A percentile compares a stretch with the other conserved stretches of the same genome.
Evolutionary conservation across 2,113 vertebrate genomes (phyloP).

Genomic region (Oncorhynchus kisutch): DNA sequence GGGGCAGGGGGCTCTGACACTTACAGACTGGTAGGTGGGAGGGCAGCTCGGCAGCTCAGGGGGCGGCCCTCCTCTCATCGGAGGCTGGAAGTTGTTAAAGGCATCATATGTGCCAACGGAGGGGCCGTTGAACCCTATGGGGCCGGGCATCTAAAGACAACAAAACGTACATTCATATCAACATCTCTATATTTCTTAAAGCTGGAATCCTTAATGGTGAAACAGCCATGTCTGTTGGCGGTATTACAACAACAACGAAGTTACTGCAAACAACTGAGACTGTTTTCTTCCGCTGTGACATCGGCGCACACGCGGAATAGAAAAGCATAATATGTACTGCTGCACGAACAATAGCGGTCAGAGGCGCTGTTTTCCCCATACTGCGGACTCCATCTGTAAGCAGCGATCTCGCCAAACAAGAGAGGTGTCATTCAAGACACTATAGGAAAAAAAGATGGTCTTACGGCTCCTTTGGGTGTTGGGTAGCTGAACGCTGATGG

Average conservation of each 20-base stretch:
- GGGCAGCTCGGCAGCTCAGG: slow-evolving; percentile 81
- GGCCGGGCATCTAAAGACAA: slow-evolving; percentile 72
- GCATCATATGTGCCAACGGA: slow-evolving; percentile 84
- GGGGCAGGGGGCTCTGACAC: slow-evolving; percentile 66
- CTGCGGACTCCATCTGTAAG: background rate
- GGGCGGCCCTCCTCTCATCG: slow-evolving; percentile 84
- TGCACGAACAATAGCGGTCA: too few relatives aligned
- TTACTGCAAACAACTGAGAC: too few relatives aligned
- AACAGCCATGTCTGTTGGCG: too few relatives aligned
- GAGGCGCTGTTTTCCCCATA: too few relatives aligned
- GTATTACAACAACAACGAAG: too few relatives aligned
- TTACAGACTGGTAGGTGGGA: slow-evolving; percentile 93
- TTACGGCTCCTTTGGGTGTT: slow-evolving; percentile 85
- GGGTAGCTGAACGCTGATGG: slow-evolving; percentile 84
- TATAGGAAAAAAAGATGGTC: slow-evolving; percentile 20
- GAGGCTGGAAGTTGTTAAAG: slow-evolving; percentile 81
- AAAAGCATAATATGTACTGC: too few relatives aligned
- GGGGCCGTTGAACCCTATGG: slow-evolving; percentile 64
- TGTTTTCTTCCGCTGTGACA: too few relatives aligned
- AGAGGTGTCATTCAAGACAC: background rate
- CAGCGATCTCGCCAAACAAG: background rate
- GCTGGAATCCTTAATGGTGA: too few relatives aligned
- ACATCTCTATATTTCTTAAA: too few relatives aligned
- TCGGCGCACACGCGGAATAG: too few relatives aligned
- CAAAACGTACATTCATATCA: background rate